Evolutionary conservation across 2,888 invertebrate genomes (phyloP).

Genomic region (Mechanitis mazaeus): DNA sequence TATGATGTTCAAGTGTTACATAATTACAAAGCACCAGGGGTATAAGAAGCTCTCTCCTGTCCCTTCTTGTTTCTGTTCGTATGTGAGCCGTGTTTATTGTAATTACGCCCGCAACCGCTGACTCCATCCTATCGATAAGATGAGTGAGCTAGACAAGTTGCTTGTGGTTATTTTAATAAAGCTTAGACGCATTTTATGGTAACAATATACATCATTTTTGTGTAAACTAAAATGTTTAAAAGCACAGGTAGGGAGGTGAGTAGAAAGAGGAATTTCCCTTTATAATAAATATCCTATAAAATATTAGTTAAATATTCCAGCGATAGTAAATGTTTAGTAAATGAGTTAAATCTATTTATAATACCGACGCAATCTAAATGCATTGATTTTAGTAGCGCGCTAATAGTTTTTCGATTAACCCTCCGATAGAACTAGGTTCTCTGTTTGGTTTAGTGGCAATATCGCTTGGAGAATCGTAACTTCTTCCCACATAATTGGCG

Average conservation of each 20-base stretch:
- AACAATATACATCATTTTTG: neutral
- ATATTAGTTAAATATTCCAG: slow-evolving; percentile 10
- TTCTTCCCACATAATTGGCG: slow-evolving; percentile 76
- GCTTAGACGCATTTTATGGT: slow-evolving; percentile 11
- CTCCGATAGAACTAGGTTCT: slow-evolving; percentile 30
- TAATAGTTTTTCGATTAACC: slow-evolving; percentile 65
- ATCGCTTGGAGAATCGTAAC: slow-evolving; percentile 67
- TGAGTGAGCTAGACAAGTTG: slow-evolving; percentile 30
- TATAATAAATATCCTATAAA: slow-evolving; percentile 8
- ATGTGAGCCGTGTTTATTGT: slow-evolving; percentile 67
- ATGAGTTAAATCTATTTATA: slow-evolving; percentile 33
- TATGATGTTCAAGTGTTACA: slow-evolving; percentile 43
- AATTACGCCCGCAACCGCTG: slow-evolving; percentile 60
- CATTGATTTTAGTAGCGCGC: slow-evolving; percentile 60
- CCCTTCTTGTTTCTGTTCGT: slow-evolving; percentile 46
- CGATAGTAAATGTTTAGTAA: slow-evolving; percentile 24
- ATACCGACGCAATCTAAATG: slow-evolving; percentile 38
- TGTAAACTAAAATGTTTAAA: slow-evolving; percentile 3
- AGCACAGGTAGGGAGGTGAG: neutral
- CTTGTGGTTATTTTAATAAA: slow-evolving; percentile 19
- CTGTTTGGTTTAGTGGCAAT: slow-evolving; percentile 59
- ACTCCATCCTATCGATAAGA: slow-evolving; percentile 47
- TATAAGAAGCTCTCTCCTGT: slow-evolving; percentile 45
- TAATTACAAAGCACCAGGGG: slow-evolving; percentile 46
- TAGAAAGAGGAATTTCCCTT: neutral